Evolutionary conservation across 2,888 invertebrate species (phyloP).

Genomic region (Orchesellides sinensis): DNA sequence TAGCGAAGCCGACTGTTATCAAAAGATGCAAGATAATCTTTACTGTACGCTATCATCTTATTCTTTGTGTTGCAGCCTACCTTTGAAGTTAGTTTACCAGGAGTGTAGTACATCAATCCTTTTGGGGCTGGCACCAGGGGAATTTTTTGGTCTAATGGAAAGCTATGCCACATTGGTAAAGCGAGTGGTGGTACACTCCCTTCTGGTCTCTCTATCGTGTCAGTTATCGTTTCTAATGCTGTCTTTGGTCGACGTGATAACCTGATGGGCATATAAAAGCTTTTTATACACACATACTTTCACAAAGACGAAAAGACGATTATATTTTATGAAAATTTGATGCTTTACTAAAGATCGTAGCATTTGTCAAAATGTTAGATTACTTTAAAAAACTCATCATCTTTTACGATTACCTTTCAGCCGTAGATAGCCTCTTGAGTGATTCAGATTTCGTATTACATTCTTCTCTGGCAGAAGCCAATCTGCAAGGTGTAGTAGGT

Average conservation of each 20-base stretch:
- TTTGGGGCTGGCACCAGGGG: conserved; percentile 60
- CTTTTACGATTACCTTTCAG: not conserved
- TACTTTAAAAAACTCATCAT: not conserved
- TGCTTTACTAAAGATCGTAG: not conserved
- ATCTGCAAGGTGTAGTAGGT: conserved; percentile 30
- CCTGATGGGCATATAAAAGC: not conserved
- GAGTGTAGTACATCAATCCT: conserved; percentile 47
- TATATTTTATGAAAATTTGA: conserved; percentile 12
- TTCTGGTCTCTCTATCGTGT: conserved; percentile 62
- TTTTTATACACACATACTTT: not conserved
- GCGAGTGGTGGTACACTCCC: conserved; percentile 65
- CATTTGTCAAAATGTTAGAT: no score
- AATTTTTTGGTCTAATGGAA: conserved; percentile 67
- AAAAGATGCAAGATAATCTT: no score
- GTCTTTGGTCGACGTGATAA: conserved; percentile 47
- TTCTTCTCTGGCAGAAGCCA: conserved; percentile 22
- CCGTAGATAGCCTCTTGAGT: not conserved
- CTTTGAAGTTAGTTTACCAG: conserved; percentile 47
- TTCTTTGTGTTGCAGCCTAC: not conserved
- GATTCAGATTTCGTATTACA: not conserved
- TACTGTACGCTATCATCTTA: no score
- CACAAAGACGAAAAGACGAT: not conserved
- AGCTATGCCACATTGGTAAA: conserved; percentile 66
- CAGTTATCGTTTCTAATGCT: conserved; percentile 48
- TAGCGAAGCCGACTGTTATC: no score